Base-by-base conservation (phyloP, 2,797 vertebrate genomes). In the Danio jaintianensis region DNA sequence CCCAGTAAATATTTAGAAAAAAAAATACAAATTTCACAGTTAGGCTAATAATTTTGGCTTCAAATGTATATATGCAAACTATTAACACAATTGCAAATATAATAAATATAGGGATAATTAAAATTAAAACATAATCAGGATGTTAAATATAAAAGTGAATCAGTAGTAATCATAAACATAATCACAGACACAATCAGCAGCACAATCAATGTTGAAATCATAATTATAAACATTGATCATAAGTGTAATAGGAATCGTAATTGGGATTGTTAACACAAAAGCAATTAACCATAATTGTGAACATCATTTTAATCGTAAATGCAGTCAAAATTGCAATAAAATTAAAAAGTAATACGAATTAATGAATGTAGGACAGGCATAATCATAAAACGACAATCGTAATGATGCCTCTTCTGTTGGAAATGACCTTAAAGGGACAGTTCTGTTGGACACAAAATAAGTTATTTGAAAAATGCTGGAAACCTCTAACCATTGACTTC, bases 271-370 rank as follows among this genome's bases (percentile, higher is more conserved):
- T 52, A 7, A 15, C 5, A 10, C n/a, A 69, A 52, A n/a, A n/a
- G n/a, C n/a, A n/a, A n/a, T 16, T 29, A 29, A 29, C 29, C 6
- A 3, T 15, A n/a, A n/a, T 20, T 47, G 18, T 12, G n/a, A n/a
- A 6, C 16, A 36, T 29, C 29, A 22, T n/a, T 3, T 8, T 15
- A 52, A 38, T 16, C 10, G 6, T 7, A 16, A 36, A 15, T 50
- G 22, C 38, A 38, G 52, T 52, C 13, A 0, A 6, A 59, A 36
- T 0, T 36, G 12, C 53, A 18, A 4, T 2, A 2, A 2, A 6
- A 59, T 29, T 63, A 40, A n/a, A 62, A 67, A 52, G 50, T 52
- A 52, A 69, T 16, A 5, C 6, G 20, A 68, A 68, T 53, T 40
- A 13, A 40, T 40, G 29, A 52, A 9, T 16, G 47, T 10, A 68